Evolutionary conservation across 2,113 vertebrate species (phyloP).

Genomic region (Camelus dromedarius): DNA sequence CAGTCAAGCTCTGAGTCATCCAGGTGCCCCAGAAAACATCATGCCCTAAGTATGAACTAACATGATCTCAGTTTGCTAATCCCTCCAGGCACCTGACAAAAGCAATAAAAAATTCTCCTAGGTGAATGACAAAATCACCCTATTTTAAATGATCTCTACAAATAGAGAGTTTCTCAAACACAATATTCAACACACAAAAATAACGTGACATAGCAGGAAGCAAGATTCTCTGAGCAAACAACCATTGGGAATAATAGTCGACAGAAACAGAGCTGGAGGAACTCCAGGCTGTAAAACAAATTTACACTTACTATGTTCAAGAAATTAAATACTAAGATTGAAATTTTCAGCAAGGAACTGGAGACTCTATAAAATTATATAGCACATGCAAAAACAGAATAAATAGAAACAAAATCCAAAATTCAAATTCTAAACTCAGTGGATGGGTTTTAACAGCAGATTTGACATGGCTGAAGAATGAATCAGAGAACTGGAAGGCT

Average conservation of each 20-base stretch:
- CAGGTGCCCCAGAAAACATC: neutral
- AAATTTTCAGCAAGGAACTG: neutral
- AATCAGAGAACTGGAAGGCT: neutral
- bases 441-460: conserved; percentile 11
- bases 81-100: conserved; percentile 12
- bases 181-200: neutral
- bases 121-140: conserved; percentile 10
- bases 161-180: neutral
- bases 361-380: neutral
- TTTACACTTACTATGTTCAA: neutral
- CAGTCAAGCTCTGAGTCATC: conserved; percentile 28
- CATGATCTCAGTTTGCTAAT: conserved; percentile 32
- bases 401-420: neutral
- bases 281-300: neutral
- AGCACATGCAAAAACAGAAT: neutral
- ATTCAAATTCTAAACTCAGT: neutral
- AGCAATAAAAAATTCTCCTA: conserved; percentile 38
- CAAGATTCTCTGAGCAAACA: conserved; percentile 31
- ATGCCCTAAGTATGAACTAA: conserved; percentile 22
- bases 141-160: conserved; percentile 32
- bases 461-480: neutral
- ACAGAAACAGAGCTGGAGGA: neutral
- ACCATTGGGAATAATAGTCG: neutral
- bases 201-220: neutral
- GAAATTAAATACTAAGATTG: neutral